A percentile compares a stretch with the other conserved stretches of the same genome.
These are phyloP conservation scores for Bryconaethiops microstoma DNA, from an alignment of 2,797 vertebrate genomes.

Conservation along the genomic window DNA sequence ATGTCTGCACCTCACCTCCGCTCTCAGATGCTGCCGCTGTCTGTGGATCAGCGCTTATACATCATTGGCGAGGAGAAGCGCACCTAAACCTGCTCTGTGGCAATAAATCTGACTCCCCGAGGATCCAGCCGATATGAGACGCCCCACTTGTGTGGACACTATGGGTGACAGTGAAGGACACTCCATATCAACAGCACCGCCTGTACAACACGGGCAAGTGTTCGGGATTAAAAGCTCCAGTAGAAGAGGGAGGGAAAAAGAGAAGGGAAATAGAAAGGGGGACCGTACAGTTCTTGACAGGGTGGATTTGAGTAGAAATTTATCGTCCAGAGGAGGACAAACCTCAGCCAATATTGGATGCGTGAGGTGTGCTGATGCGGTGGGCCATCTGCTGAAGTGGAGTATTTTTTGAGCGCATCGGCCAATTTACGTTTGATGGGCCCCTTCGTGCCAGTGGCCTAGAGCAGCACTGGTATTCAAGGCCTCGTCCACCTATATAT, in stretches of 20 bases:
- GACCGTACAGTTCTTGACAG: slow-evolving; percentile 20
- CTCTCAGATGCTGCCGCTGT: slow-evolving; percentile 61
- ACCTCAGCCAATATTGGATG: slow-evolving; percentile 18
- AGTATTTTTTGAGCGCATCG: neutral
- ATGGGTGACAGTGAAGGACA: slow-evolving; percentile 77
- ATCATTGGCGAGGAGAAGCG: slow-evolving; percentile 70
- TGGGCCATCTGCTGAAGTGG: slow-evolving; percentile 13
- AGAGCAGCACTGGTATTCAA: neutral
- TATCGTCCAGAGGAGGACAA: slow-evolving; percentile 62
- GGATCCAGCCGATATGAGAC: slow-evolving; percentile 62
- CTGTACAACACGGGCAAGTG: slow-evolving; percentile 51
- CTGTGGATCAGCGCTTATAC: slow-evolving; percentile 75
- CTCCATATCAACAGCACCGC: slow-evolving; percentile 74
- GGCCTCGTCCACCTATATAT: neutral
- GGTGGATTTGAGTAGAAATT: slow-evolving; percentile 42
- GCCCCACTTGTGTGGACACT: slow-evolving; percentile 72
- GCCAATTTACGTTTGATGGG: neutral
- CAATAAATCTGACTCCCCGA: slow-evolving; percentile 79
- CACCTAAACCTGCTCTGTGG: slow-evolving; percentile 71
- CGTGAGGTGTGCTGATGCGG: slow-evolving; percentile 13
- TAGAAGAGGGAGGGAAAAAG: slow-evolving; percentile 29
- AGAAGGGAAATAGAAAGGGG: neutral
- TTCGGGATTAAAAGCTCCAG: slow-evolving; percentile 58
- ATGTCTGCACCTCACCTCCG: slow-evolving; percentile 72
- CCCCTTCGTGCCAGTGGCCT: neutral